These are phyloP conservation scores for Aegithalos caudatus DNA, from an alignment of 2,113 vertebrate species.

Conservation along the genomic window DNA sequence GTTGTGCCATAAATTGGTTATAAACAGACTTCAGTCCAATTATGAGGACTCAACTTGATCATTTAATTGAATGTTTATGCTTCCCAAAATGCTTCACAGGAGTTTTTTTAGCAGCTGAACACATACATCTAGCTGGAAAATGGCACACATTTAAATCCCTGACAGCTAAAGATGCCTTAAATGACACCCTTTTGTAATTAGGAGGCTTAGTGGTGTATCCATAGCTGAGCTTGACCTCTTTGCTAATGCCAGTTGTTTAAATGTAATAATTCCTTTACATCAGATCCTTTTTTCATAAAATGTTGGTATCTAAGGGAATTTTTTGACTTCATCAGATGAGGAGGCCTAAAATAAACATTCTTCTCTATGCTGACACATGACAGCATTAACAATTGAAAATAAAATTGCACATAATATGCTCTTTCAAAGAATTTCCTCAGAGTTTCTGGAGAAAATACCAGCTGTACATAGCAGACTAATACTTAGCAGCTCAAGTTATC, in stretches of 20 bases:
- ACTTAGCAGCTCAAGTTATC: not conserved
- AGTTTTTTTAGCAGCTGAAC: not conserved
- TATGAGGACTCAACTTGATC: not conserved
- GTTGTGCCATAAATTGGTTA: slow-evolving; percentile 18
- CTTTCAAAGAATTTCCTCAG: slow-evolving; percentile 1
- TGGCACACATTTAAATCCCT: not conserved
- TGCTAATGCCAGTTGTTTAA: not conserved
- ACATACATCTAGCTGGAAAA: not conserved
- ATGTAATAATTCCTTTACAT: not conserved
- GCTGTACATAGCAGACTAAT: slow-evolving; percentile 27
- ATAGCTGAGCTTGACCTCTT: not conserved
- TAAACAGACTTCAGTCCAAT: slow-evolving; percentile 31
- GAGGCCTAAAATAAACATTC: not conserved
- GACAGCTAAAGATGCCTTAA: not conserved
- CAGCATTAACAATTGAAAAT: slow-evolving; percentile 4
- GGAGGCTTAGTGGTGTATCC: not conserved
- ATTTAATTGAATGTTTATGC: slow-evolving; percentile 27
- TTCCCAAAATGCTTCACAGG: not conserved
- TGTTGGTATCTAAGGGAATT: not conserved
- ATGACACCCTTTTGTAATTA: slow-evolving; percentile 1
- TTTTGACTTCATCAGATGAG: not conserved
- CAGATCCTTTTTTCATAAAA: not conserved
- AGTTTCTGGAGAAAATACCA: slow-evolving; percentile 40
- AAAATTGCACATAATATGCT: not conserved
- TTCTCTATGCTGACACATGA: not conserved